Conservation (phyloP, 2,888 invertebrate species). For the Agrochola litura region DNA sequence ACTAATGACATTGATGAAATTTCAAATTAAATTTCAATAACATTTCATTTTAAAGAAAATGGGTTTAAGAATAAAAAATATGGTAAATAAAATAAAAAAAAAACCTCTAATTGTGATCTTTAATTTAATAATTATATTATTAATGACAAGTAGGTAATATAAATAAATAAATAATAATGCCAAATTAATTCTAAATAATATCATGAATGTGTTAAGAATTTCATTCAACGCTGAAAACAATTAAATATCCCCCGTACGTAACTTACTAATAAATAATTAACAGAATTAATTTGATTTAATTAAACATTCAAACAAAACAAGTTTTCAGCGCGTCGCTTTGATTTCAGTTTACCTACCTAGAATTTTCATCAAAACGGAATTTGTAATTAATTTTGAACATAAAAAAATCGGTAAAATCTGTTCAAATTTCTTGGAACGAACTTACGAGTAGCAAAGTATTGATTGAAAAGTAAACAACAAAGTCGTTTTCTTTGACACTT, state of each 20-base stretch:
- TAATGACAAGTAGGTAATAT: too few species aligned
- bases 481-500: background rate
- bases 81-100: too few species aligned
- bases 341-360: constrained; percentile 17
- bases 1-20: too few species aligned
- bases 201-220: background rate
- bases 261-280: background rate
- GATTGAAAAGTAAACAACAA: constrained; percentile 35
- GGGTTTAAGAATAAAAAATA: too few species aligned
- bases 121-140: too few species aligned
- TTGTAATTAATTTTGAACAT: constrained; percentile 37
- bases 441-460: constrained; percentile 25
- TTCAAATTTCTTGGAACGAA: constrained; percentile 20
- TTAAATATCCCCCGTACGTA: background rate
- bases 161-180: too few species aligned
- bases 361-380: constrained; percentile 22
- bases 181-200: background rate
- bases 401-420: constrained; percentile 15
- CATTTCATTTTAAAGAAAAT: too few species aligned
- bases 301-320: constrained; percentile 10
- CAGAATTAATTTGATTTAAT: constrained; percentile 2
- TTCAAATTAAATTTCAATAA: too few species aligned
- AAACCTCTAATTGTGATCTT: too few species aligned
- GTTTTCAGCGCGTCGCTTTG: constrained; percentile 2
- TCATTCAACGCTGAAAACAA: background rate